These are phyloP conservation scores for Podarcis siculus DNA, from an alignment of 2,797 vertebrate genomes.

Conservation along the genomic window DNA sequence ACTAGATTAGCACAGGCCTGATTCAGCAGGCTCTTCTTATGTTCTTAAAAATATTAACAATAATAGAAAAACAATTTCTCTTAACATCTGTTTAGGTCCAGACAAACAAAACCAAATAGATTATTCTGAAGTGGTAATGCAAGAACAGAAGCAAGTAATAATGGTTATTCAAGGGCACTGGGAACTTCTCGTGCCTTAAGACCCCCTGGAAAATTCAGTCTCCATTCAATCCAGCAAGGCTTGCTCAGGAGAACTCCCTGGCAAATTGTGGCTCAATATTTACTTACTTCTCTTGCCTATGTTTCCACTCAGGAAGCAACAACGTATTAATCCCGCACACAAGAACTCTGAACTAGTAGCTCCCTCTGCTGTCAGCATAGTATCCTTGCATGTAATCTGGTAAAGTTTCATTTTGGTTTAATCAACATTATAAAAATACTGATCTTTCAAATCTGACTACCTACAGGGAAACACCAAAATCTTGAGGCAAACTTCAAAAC, in stretches of 20 bases:
- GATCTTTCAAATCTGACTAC: not conserved
- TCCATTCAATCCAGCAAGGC: not conserved
- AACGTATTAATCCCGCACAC: rapidly evolving
- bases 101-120: not conserved
- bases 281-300: not conserved
- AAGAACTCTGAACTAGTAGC: not conserved
- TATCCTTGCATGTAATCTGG: not conserved
- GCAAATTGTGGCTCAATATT: not conserved
- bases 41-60: too few species aligned
- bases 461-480: not conserved
- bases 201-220: too few species aligned
- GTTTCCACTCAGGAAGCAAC: too few species aligned
- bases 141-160: not conserved
- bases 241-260: not conserved
- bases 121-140: not conserved
- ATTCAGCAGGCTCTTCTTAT: too few species aligned
- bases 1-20: too few species aligned
- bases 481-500: not conserved
- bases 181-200: not conserved
- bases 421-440: not conserved
- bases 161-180: not conserved
- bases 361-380: not conserved
- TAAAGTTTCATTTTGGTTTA: not conserved
- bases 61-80: too few species aligned
- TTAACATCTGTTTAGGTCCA: not conserved